Evolutionary conservation across 1,140 invertebrate genomes (phyloP).

Genomic region (Nylanderia fulva): DNA sequence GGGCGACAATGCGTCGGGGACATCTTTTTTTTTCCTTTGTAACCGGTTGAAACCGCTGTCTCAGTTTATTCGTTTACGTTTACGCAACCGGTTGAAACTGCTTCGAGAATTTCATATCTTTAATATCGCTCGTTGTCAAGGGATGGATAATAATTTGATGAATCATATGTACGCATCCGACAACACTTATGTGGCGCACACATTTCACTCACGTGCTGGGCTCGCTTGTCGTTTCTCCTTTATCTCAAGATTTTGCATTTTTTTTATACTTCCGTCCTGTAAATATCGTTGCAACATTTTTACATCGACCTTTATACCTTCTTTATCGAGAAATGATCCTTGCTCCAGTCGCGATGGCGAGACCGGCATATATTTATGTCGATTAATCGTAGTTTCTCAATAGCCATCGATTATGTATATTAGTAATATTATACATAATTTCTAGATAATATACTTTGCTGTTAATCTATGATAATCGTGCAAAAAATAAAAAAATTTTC

Average conservation of each 20-base stretch:
- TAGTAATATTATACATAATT: no score
- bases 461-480: neutral
- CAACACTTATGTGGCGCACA: neutral
- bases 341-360: conserved; percentile 57
- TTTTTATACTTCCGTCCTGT: neutral
- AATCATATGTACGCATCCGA: conserved; percentile 33
- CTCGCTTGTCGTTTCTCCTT: neutral
- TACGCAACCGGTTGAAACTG: conserved; percentile 74
- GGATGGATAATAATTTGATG: conserved; percentile 67
- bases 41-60: conserved; percentile 48
- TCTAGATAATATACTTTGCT: neutral
- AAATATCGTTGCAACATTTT: conserved; percentile 11
- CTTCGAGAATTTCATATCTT: conserved; percentile 64
- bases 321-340: conserved; percentile 54
- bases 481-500: conserved; percentile 11
- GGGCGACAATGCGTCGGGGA: neutral
- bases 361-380: conserved; percentile 36
- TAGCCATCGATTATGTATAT: neutral
- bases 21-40: conserved; percentile 44
- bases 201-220: neutral
- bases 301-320: conserved; percentile 37
- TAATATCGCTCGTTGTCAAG: neutral
- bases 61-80: conserved; percentile 2
- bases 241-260: neutral
- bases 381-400: neutral